These are phyloP conservation scores for Callinectes sapidus DNA, from an alignment of 2,888 invertebrate genomes.

Conservation along the genomic window DNA sequence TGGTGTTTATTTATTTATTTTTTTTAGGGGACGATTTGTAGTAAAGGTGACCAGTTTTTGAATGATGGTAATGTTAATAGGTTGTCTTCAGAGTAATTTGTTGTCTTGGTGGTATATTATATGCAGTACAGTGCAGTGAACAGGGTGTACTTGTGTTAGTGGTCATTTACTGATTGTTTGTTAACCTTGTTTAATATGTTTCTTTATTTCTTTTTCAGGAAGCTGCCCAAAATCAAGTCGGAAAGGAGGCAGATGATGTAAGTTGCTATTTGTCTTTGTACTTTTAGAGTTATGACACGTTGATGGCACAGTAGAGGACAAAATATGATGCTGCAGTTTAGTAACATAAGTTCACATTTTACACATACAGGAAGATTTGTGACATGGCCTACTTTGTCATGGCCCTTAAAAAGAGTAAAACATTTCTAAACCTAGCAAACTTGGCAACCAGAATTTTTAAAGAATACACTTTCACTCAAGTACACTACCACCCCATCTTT, in stretches of 20 bases:
- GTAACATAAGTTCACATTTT: background rate
- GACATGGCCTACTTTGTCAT: background rate
- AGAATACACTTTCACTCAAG: background rate
- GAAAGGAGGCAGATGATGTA: slow-evolving; percentile 74
- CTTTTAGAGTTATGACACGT: background rate
- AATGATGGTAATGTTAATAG: no score
- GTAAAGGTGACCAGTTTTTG: no score
- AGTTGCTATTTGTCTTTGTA: slow-evolving; percentile 37
- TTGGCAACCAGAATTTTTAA: no score
- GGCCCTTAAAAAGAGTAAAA: no score
- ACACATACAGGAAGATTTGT: background rate
- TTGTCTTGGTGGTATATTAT: no score
- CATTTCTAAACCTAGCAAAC: no score
- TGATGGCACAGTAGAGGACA: background rate
- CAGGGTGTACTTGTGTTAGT: background rate
- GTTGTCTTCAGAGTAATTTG: no score
- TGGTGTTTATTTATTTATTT: no score
- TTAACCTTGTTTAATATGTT: background rate
- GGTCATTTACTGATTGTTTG: background rate
- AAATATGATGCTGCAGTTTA: slow-evolving; percentile 18
- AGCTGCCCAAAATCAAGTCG: slow-evolving; percentile 75
- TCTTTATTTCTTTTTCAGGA: slow-evolving; percentile 76
- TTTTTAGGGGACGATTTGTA: no score
- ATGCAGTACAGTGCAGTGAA: no score
- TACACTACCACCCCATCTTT: background rate